Base-by-base conservation (phyloP, 2,113 vertebrate genomes). In the Gobio gobio region DNA sequence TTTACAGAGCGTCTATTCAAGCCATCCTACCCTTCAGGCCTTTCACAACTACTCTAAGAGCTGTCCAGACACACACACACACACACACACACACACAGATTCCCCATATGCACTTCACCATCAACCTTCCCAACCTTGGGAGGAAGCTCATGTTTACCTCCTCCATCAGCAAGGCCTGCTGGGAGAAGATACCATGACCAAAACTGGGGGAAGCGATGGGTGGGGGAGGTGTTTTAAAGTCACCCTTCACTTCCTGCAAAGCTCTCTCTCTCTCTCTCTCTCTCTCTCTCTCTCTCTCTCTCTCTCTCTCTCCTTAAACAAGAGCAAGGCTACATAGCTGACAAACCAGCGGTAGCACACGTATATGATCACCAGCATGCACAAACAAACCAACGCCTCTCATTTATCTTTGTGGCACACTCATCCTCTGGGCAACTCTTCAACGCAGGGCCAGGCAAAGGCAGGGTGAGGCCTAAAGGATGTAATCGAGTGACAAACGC, bases 141-240 rank as follows among this genome's bases (percentile, higher is more conserved):
- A 90, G 88, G 87, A 91, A 89, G 85, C 78, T 80, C 22, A 24
- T 85, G 68, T 80, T 86, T 78, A 85, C 86, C 87, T 77, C 85
- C 82, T 85, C 82, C 78, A 82, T 83, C 88, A 86, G 66, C 59
- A 73, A 24, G 56, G 82, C 82, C 87, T 89, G 87, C 84, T 88
- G 74, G 75, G 73, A 88, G 86, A 77, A 89, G 90, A 90, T 87
- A 90, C 74, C 84, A 88, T 66, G 78, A 66, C 64, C 76, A 29
- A 79, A 29, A 58, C 14, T 40, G 33, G 47, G 54, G 56, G 78
- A 43, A 14, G 47, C 43, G 33, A n/a, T 10, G 86, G 56, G 78
- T 43, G 26, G 75, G 68, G 84, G 87, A 83, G 86, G 76, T 45
- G 72, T 63, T 73, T 82, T 43, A 84, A 79, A 90, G 75, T 70